Base-by-base conservation (phyloP, 2,888 invertebrate species). In the Dexiosoma caninum region DNA sequence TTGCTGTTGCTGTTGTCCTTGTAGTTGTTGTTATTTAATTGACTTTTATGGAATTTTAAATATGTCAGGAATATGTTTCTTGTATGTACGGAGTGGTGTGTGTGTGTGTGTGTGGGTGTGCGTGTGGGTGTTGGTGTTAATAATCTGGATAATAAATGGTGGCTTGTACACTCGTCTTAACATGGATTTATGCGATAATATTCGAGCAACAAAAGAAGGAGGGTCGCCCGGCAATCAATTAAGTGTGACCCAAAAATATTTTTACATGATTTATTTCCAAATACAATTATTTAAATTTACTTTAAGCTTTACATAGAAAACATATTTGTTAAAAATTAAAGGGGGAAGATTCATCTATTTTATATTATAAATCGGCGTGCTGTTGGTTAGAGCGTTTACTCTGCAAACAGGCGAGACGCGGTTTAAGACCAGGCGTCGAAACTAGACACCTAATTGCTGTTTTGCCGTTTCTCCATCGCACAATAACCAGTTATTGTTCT, bases 41-140 rank as follows among this genome's bases (percentile, higher is more conserved):
- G 23, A 21, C 32, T 75, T 67, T 67, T 67, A 75, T 75, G 59
- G 59, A 67, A 75, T 75, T 75, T 75, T 51, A 75, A 75, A 67
- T 67, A 66, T 75, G 66, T 44, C 46, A 30, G 46, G 66, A 37
- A 66, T 75, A 51, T 59, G 9, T 64, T 44, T 35, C 1, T n/a
- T 2, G 9, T 21, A 14, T 30, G 14, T 1, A 14, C 37, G 27
- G 23, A 14, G 8, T 30, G 27, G 27, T 27, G 27, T 16, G 12
- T 8, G 46, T 32, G 19, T 32, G 46, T 57, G 32, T 59, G 49
- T 74, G 3, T 9, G 57, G 27, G 23, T 27, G 8, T 30, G 27
- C 6, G 27, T 27, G 27, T 16, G 12, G 8, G 46, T 32, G 19
- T 32, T 37, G 49, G 32, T 59, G 49, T 74, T 74, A 55, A 66